These are phyloP conservation scores for Spicauda simplicius DNA, from an alignment of 2,888 invertebrate genomes.

Conservation along the genomic window DNA sequence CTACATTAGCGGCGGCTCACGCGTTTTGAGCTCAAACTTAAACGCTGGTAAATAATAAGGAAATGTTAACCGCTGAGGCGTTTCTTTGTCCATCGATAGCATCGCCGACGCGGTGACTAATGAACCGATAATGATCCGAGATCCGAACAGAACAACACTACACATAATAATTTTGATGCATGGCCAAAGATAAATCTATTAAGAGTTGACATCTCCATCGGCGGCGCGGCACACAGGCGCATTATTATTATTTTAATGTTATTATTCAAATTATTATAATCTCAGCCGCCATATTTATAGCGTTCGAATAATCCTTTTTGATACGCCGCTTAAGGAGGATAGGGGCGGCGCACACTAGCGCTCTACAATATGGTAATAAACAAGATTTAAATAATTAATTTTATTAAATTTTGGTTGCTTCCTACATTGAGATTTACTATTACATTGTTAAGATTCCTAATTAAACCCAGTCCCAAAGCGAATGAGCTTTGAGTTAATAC, in stretches of 20 bases:
- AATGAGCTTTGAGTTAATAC: no score
- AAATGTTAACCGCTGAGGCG: constrained; percentile 19
- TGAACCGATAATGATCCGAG: constrained; percentile 64
- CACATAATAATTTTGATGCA: constrained; percentile 64
- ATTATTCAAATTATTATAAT: constrained; percentile 83
- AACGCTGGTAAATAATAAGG: constrained; percentile 23
- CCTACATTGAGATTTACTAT: no score
- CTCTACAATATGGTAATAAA: neutral
- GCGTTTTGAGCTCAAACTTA: constrained; percentile 2
- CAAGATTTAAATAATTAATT: no score
- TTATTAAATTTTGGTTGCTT: no score
- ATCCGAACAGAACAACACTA: constrained; percentile 55
- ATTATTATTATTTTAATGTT: constrained; percentile 80
- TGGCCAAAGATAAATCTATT: constrained; percentile 76
- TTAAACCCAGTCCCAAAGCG: no score
- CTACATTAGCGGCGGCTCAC: neutral
- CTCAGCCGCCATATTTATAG: constrained; percentile 78
- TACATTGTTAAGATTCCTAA: no score
- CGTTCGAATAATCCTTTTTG: constrained; percentile 74
- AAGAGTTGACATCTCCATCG: constrained; percentile 70
- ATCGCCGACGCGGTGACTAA: constrained; percentile 58
- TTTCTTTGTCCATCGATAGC: constrained; percentile 48
- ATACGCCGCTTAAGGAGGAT: constrained; percentile 70
- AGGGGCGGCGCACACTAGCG: constrained; percentile 46
- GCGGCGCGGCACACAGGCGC: constrained; percentile 57